Evolutionary conservation across 1,140 invertebrate species (phyloP).

Genomic region (Muscidifurax raptorellus): DNA sequence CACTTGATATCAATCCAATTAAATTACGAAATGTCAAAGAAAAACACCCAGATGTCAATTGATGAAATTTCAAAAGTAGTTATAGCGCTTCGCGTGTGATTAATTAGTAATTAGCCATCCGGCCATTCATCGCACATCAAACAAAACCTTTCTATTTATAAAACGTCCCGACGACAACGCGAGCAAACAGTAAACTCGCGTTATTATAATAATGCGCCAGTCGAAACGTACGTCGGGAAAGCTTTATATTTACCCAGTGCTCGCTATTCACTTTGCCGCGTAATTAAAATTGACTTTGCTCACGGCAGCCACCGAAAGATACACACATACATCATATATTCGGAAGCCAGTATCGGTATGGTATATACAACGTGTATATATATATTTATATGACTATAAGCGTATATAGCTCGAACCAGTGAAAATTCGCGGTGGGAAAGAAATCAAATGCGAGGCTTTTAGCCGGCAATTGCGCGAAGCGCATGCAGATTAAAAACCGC

Average conservation of each 20-base stretch:
- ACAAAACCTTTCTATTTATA: too few species aligned
- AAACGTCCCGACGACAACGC: too few species aligned
- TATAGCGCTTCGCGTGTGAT: too few species aligned
- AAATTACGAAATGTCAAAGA: too few species aligned
- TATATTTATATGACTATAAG: not conserved
- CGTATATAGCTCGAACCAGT: too few species aligned
- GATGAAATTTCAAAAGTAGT: too few species aligned
- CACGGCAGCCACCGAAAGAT: not conserved
- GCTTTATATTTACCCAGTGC: conserved; percentile 45
- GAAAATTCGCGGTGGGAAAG: not conserved
- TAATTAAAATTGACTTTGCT: conserved; percentile 51
- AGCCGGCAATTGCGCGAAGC: not conserved
- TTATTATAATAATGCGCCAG: conserved; percentile 20
- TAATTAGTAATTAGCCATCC: not conserved
- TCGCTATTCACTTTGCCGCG: conserved; percentile 39
- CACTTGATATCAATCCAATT: too few species aligned
- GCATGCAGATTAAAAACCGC: conserved; percentile 22
- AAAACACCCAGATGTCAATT: too few species aligned
- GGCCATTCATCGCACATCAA: too few species aligned
- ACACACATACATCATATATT: not conserved
- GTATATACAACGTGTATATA: not conserved
- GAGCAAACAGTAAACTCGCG: not conserved
- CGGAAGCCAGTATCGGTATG: not conserved
- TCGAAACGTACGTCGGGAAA: conserved; percentile 22
- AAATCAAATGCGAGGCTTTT: conserved; percentile 15